Base-by-base conservation (phyloP, 2,797 vertebrate species). In the Octomys mimax region DNA sequence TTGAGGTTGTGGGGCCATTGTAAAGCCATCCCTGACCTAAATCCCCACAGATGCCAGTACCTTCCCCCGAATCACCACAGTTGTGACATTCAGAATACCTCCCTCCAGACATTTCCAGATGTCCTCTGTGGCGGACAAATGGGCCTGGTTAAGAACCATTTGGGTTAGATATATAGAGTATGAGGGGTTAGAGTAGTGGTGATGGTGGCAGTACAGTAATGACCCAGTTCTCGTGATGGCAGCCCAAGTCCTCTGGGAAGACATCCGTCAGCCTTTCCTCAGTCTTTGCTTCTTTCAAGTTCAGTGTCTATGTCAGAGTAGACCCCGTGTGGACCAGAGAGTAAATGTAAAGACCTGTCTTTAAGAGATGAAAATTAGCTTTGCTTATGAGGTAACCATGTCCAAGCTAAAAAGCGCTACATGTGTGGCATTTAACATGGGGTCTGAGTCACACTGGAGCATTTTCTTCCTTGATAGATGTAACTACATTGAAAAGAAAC, bases 341-440 rank as follows among this genome's bases (percentile, higher is more conserved):
- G 13, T 86, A 73, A 94, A 88, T 70, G 12, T 88, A 31, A 81
- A 89, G 31, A 33, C 33, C n/a, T 42, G 39, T 64, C n/a, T 89
- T 88, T 54, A n/a, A 80, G 84, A 79, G 89, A 75, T 24, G 54
- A 16, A 89, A 96, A 80, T 94, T 24, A 91, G 73, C 33, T 89
- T 94, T 93, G 18, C 22, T 92, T 71, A 66, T 84, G 59, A 94
- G 85, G 42, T 88, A 54, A 68, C 33, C 11, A 6, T 59, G 89
- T 95, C 16, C 11, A 36, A 52, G n/a, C 39, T 92, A 62, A 49
- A 75, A 94, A 87, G 13, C 22, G 71, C 21, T 52, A 19, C 19
- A 95, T 70, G 22, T 46, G 31, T 90, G 64, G 57, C 64, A 5
- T 82, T 79, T 94, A 92, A 49, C 42, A 1, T 66, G 62, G 14